Percentiles rank a stretch among this genome's conserved stretches.
Evolutionary conservation across 2,888 invertebrate genomes (phyloP).

Genomic region (Nesidiocoris tenuis): DNA sequence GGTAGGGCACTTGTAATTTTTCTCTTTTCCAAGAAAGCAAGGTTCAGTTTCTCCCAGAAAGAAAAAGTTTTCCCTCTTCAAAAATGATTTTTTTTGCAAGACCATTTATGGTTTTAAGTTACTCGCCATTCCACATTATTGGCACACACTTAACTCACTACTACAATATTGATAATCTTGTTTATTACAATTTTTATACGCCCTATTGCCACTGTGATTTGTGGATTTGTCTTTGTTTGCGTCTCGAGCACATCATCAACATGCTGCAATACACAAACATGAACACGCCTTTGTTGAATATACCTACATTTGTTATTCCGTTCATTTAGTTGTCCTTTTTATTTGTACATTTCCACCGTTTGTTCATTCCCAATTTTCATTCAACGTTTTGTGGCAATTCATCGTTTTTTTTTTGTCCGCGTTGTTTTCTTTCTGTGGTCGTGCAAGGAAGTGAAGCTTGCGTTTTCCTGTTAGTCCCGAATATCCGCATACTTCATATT

Average conservation of each 20-base stretch:
- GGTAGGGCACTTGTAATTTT: too few relatives aligned
- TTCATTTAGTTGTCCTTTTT: background rate
- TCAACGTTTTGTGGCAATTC: background rate
- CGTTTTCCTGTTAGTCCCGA: background rate
- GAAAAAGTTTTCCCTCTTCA: too few relatives aligned
- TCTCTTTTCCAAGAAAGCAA: too few relatives aligned
- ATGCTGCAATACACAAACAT: background rate
- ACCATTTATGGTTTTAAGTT: background rate
- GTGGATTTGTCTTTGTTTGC: background rate
- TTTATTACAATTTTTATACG: too few relatives aligned
- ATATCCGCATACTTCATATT: background rate
- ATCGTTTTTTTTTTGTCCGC: background rate
- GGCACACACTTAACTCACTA: background rate
- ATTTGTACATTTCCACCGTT: background rate
- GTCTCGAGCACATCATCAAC: background rate
- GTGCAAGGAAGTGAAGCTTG: background rate
- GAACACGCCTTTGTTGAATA: background rate
- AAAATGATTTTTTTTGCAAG: too few relatives aligned
- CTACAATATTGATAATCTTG: background rate
- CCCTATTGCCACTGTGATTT: background rate
- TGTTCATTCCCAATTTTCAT: background rate
- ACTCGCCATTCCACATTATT: background rate
- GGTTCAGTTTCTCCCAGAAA: too few relatives aligned
- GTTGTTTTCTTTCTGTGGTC: background rate
- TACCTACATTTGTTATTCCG: background rate